A percentile compares a stretch with the other conserved stretches of the same genome.
phyloP scores from a whole-genome alignment of 2,113 vertebrate species.

The Dasyornis broadbenti region DNA sequence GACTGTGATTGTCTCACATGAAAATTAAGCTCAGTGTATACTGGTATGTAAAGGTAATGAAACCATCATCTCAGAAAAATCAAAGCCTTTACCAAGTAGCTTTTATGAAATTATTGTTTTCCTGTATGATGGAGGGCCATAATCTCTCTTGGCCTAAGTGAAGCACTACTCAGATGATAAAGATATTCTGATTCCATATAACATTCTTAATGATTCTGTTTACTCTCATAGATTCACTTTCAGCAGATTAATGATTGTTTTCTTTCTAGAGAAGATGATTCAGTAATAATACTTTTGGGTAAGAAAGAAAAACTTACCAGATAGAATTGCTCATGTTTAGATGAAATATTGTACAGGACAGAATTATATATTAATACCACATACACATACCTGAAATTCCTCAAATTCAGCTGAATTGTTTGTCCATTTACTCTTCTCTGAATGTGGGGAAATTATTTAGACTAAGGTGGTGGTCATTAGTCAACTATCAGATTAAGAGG shows the following conservation, averaged over 20 bases:
- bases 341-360: slow-evolving; percentile 21
- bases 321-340: background rate
- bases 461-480: slow-evolving; percentile 1
- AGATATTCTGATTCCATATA: background rate
- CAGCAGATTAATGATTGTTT: slow-evolving; percentile 30
- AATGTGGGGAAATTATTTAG: background rate
- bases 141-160: background rate
- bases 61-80: slow-evolving; percentile 18
- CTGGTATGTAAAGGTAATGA: background rate
- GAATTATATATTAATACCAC: slow-evolving; percentile 3
- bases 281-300: background rate
- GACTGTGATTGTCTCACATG: slow-evolving; percentile 13
- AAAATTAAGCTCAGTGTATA: slow-evolving; percentile 15
- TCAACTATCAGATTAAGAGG: background rate
- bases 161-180: background rate
- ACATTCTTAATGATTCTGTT: slow-evolving; percentile 25
- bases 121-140: background rate
- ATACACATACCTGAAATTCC: background rate
- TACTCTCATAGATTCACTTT: background rate
- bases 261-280: background rate
- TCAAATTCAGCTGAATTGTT: background rate
- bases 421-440: background rate
- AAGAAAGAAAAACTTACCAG: background rate
- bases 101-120: background rate
- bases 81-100: background rate